Percentiles rank a stretch among this genome's conserved stretches.
Conservation (phyloP, 2,888 invertebrate genomes). For the Cordylochernes scorpioides region DNA sequence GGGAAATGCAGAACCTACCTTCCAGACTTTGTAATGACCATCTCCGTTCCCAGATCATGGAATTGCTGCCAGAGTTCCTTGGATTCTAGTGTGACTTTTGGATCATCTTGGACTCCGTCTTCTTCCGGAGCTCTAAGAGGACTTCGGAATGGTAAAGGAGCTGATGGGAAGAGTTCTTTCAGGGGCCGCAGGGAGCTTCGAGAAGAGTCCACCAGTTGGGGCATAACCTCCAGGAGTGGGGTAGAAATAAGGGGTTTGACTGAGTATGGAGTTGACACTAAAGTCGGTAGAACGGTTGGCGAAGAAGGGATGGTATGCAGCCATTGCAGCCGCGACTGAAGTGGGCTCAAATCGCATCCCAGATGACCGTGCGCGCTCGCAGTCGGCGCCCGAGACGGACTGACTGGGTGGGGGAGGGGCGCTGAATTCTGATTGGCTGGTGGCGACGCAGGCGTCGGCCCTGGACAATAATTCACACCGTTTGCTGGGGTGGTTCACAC, state of each 20-base stretch:
- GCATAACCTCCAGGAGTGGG: too few species aligned
- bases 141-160: constrained; percentile 37
- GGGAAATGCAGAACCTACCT: constrained; percentile 36
- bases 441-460: too few species aligned
- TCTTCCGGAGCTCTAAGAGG: constrained; percentile 38
- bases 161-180: too few species aligned
- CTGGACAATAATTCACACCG: too few species aligned
- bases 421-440: too few species aligned
- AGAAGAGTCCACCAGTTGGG: too few species aligned
- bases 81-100: constrained; percentile 90
- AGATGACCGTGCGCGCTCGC: too few species aligned
- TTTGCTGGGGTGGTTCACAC: too few species aligned
- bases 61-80: constrained; percentile 98
- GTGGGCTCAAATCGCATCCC: constrained; percentile 47
- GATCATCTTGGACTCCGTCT: constrained; percentile 37
- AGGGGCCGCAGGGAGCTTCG: too few species aligned
- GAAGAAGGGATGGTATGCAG: constrained; percentile 28
- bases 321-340: constrained; percentile 33
- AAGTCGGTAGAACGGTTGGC: constrained; percentile 51
- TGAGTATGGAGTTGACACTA: constrained; percentile 67
- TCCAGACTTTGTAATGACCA: constrained; percentile 99
- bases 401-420: too few species aligned
- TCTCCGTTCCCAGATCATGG: constrained; percentile 91
- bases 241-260: constrained; percentile 22
- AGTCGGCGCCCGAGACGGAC: too few species aligned